A percentile compares a stretch with the other conserved stretches of the same genome.
These are phyloP conservation scores for Celastrina argiolus DNA, from an alignment of 2,888 invertebrate genomes.

Conservation along the genomic window DNA sequence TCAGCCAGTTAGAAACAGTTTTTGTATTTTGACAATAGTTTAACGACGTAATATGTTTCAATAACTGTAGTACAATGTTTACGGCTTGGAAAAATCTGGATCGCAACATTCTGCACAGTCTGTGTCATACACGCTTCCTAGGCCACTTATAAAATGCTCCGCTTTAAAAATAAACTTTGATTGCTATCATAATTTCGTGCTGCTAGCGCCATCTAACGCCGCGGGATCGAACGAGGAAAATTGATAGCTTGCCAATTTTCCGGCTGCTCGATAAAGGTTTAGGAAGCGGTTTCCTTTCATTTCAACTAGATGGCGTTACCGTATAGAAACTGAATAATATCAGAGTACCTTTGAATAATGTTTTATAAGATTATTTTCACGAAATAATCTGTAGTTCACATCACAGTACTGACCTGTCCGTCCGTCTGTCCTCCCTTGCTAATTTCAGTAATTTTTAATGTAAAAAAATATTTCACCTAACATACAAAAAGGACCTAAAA, in stretches of 20 bases:
- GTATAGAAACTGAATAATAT: not conserved
- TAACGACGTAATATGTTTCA: not conserved
- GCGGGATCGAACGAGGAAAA: slow-evolving; percentile 42
- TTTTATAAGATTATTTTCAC: too few relatives aligned
- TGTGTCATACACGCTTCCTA: slow-evolving; percentile 58
- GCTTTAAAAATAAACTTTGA: slow-evolving; percentile 64
- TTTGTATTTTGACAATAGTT: not conserved
- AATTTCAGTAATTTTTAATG: too few relatives aligned
- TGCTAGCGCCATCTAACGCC: slow-evolving; percentile 52
- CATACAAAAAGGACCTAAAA: too few relatives aligned
- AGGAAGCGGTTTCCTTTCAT: slow-evolving; percentile 30
- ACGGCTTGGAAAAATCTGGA: slow-evolving; percentile 44
- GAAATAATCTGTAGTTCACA: too few relatives aligned
- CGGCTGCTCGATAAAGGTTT: slow-evolving; percentile 33
- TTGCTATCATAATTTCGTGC: slow-evolving; percentile 24
- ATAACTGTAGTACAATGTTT: slow-evolving; percentile 25
- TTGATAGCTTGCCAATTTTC: slow-evolving; percentile 46
- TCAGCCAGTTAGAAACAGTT: not conserved
- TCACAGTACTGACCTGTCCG: too few relatives aligned
- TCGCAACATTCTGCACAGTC: slow-evolving; percentile 45
- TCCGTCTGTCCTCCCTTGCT: too few relatives aligned
- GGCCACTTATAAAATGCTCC: slow-evolving; percentile 70
- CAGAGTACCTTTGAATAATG: too few relatives aligned
- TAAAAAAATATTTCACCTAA: too few relatives aligned
- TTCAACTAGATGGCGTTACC: slow-evolving; percentile 42